Evolutionary conservation across 2,113 vertebrate genomes (phyloP).

Genomic region (Mesitornis unicolor): DNA sequence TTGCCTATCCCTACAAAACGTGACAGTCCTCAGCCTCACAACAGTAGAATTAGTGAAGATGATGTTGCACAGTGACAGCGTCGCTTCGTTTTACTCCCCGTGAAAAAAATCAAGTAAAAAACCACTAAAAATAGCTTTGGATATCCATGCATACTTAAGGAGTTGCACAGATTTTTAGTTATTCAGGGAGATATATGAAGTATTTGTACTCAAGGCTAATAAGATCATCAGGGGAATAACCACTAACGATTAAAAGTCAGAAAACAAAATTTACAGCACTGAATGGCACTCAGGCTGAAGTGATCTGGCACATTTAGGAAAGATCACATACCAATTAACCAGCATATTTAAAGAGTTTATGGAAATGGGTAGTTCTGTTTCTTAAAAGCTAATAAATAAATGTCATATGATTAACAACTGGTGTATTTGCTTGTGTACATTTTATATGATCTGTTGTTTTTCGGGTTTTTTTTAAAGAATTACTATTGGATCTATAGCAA

Average conservation of each 20-base stretch:
- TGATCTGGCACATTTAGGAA: background rate
- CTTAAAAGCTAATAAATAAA: background rate
- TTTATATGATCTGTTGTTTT: background rate
- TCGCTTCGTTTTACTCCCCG: background rate
- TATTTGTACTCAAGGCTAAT: conserved; percentile 9
- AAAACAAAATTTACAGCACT: background rate
- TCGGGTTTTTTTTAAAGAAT: background rate
- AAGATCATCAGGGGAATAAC: conserved; percentile 21
- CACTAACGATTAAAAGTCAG: conserved; percentile 7
- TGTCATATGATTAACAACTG: background rate
- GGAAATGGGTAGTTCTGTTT: background rate
- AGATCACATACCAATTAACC: conserved; percentile 11
- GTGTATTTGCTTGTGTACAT: background rate
- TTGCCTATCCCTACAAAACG: background rate
- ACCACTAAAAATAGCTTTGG: background rate
- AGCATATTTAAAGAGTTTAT: background rate
- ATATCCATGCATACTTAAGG: background rate
- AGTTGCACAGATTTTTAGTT: background rate
- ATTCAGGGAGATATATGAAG: background rate
- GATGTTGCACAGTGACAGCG: background rate
- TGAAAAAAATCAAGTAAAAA: background rate
- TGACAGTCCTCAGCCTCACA: background rate
- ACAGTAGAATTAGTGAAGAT: background rate
- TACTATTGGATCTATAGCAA: background rate
- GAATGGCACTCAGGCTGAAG: background rate